Evolutionary conservation across 2,888 invertebrate species (phyloP).

Genomic region (Hydrotaea cyrtoneurina): DNA sequence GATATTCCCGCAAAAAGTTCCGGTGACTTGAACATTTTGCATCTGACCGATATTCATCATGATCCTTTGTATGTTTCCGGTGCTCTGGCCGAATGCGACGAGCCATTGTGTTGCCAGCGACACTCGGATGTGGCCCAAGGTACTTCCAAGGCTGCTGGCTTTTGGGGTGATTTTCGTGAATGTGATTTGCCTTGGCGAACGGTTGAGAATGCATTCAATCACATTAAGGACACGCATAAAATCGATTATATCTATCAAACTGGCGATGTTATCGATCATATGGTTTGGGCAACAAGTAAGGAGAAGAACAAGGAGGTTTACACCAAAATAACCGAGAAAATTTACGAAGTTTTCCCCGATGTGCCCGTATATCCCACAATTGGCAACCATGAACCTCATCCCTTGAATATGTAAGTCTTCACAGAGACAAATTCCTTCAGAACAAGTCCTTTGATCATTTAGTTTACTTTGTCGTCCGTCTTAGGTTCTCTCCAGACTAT

Average conservation of each 20-base stretch:
- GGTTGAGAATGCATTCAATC: slow-evolving; percentile 85
- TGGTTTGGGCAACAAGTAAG: slow-evolving; percentile 91
- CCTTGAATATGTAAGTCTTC: slow-evolving; percentile 90
- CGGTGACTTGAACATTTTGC: slow-evolving; percentile 74
- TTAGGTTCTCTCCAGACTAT: slow-evolving; percentile 84
- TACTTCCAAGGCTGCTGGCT: slow-evolving; percentile 83
- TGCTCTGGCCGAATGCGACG: slow-evolving; percentile 86
- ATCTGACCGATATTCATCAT: slow-evolving; percentile 85
- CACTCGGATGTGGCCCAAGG: slow-evolving; percentile 68
- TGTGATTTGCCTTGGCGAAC: slow-evolving; percentile 90
- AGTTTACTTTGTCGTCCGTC: not conserved
- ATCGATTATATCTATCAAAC: slow-evolving; percentile 89
- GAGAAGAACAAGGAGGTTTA: slow-evolving; percentile 84
- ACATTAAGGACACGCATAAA: slow-evolving; percentile 83
- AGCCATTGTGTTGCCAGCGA: slow-evolving; percentile 89
- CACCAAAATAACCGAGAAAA: slow-evolving; percentile 81
- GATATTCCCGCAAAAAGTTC: slow-evolving; percentile 70
- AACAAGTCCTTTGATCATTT: not conserved
- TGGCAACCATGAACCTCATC: slow-evolving; percentile 93
- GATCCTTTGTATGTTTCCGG: slow-evolving; percentile 87
- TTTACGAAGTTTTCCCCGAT: slow-evolving; percentile 83
- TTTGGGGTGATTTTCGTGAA: slow-evolving; percentile 90
- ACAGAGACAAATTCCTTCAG: not conserved
- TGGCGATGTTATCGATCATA: slow-evolving; percentile 93
- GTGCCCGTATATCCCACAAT: slow-evolving; percentile 86